Conservation (phyloP, 2,113 vertebrate species). For the Chloropsis cyanopogon region DNA sequence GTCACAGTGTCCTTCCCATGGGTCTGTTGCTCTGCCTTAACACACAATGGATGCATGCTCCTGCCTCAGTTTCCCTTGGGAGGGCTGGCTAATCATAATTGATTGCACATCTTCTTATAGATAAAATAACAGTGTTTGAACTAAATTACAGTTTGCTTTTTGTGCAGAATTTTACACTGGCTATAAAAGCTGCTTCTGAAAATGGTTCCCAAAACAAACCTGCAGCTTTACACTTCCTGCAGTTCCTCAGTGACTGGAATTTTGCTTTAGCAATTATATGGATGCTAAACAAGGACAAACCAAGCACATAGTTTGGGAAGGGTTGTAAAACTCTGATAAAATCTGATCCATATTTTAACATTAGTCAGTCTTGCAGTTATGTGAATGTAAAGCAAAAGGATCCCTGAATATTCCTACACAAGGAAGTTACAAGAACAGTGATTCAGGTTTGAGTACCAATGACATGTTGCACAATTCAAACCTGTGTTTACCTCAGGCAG, state of each 20-base stretch:
- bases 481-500: background rate
- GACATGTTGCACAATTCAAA: background rate
- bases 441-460: background rate
- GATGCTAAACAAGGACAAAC: background rate
- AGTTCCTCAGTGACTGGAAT: background rate
- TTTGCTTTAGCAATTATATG: background rate
- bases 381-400: background rate
- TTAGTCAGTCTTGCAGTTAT: background rate
- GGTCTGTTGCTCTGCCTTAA: background rate
- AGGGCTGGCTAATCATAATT: background rate
- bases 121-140: background rate
- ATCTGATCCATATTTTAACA: background rate
- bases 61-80: background rate
- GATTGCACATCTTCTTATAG: background rate
- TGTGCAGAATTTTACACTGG: background rate
- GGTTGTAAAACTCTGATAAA: background rate
- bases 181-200: background rate
- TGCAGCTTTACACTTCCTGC: rapidly evolving
- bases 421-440: background rate
- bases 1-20: background rate
- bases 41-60: rapidly evolving
- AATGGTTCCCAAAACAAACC: background rate
- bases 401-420: background rate
- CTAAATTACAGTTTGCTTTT: background rate
- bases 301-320: background rate